A percentile compares a stretch with the other conserved stretches of the same genome.
These are phyloP conservation scores for Silurus asotus DNA, from an alignment of 2,113 vertebrate species.

Conservation along the genomic window DNA sequence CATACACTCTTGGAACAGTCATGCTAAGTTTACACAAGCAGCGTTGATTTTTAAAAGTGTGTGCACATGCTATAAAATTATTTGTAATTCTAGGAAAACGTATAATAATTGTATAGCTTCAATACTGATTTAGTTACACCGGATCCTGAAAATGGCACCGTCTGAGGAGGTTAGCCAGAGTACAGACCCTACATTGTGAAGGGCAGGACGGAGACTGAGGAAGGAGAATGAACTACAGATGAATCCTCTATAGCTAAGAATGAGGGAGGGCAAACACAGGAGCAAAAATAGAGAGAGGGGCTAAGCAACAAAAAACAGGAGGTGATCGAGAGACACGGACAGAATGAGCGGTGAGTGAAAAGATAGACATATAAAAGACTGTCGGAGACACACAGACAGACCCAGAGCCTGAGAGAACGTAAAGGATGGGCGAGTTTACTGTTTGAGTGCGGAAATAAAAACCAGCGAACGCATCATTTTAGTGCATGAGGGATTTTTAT, in stretches of 20 bases:
- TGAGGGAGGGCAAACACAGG: not conserved
- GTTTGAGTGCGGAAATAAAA: conserved; percentile 8
- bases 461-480: conserved; percentile 31
- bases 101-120: not conserved
- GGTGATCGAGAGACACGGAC: not conserved
- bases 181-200: not conserved
- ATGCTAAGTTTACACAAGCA: not conserved
- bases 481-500: conserved; percentile 62
- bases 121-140: not conserved
- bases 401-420: not conserved
- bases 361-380: not conserved
- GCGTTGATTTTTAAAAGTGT: not conserved
- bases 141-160: not conserved
- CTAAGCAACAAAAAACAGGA: too few relatives aligned
- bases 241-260: conserved; percentile 65
- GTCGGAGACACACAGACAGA: not conserved
- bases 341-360: not conserved
- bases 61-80: not conserved
- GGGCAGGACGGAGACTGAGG: not conserved
- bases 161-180: not conserved
- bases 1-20: not conserved
- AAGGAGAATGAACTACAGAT: not conserved
- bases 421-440: not conserved
- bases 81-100: not conserved
- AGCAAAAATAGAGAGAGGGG: not conserved